A percentile compares a stretch with the other conserved stretches of the same genome.
Conservation (phyloP, 2,113 vertebrate genomes). For the Upupa epops region DNA sequence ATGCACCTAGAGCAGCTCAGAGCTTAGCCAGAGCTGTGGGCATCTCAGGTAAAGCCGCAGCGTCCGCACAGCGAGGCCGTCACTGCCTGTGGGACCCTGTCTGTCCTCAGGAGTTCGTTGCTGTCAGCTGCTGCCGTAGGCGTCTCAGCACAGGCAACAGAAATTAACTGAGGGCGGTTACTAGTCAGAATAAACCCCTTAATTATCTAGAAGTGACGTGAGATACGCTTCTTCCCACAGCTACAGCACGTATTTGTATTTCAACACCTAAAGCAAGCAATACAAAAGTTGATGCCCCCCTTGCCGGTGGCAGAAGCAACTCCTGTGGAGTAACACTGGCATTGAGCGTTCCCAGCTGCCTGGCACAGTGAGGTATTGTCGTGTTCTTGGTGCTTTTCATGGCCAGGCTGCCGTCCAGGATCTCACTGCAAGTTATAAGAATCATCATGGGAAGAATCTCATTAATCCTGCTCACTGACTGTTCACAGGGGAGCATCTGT, state of each 20-base stretch:
- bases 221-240: neutral
- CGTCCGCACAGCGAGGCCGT: accelerated
- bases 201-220: neutral
- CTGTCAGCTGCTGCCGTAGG: accelerated
- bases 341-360: accelerated
- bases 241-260: neutral
- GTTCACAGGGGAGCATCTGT: neutral
- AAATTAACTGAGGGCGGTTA: neutral
- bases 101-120: accelerated
- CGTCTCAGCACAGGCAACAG: accelerated
- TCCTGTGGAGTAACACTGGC: accelerated
- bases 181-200: neutral
- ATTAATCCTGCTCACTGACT: neutral
- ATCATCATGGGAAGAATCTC: neutral
- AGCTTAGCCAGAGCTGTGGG: too few relatives aligned
- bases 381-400: neutral
- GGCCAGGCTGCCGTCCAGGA: neutral
- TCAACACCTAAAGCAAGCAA: neutral
- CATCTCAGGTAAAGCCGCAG: neutral
- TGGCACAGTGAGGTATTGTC: accelerated
- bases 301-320: too few relatives aligned
- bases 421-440: accelerated
- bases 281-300: accelerated
- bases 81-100: accelerated
- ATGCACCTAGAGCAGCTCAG: too few relatives aligned